Evolutionary conservation across 2,888 invertebrate species (phyloP).

Genomic region (Tetheella fluctuosa): DNA sequence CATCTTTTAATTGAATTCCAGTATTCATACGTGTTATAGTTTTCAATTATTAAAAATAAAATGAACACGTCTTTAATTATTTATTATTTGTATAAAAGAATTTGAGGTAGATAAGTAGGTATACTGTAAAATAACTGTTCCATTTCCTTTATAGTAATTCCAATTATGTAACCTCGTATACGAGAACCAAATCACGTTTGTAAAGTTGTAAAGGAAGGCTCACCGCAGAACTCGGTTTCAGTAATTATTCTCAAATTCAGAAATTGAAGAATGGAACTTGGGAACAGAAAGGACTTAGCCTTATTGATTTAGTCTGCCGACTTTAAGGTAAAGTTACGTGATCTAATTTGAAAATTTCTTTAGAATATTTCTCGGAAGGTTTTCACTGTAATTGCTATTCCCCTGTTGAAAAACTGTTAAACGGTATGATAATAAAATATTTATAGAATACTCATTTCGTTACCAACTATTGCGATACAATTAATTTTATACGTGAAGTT

Average conservation of each 20-base stretch:
- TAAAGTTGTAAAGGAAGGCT: constrained; percentile 29
- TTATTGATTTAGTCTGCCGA: constrained; percentile 40
- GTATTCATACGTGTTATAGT: not conserved
- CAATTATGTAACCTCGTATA: not conserved
- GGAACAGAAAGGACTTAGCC: constrained; percentile 29
- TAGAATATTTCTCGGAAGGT: constrained; percentile 28
- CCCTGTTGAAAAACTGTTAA: constrained; percentile 14
- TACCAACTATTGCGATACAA: not conserved
- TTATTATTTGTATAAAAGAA: too few species aligned
- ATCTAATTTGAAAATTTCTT: constrained; percentile 38
- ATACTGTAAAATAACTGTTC: not conserved
- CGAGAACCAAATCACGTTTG: constrained; percentile 27
- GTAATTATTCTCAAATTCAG: constrained; percentile 38
- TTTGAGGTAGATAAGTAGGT: too few species aligned
- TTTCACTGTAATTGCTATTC: constrained; percentile 29
- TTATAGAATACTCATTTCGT: not conserved
- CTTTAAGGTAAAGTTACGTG: constrained; percentile 38
- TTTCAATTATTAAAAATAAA: not conserved
- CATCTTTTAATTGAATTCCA: not conserved
- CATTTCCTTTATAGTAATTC: not conserved
- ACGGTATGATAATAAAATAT: constrained; percentile 9
- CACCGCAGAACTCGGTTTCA: constrained; percentile 22
- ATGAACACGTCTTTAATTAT: too few species aligned
- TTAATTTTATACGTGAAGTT: too few species aligned
- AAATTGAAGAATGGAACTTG: constrained; percentile 35